These are phyloP conservation scores for Myotis pilosus DNA, from an alignment of 2,797 vertebrate species.

Conservation along the genomic window DNA sequence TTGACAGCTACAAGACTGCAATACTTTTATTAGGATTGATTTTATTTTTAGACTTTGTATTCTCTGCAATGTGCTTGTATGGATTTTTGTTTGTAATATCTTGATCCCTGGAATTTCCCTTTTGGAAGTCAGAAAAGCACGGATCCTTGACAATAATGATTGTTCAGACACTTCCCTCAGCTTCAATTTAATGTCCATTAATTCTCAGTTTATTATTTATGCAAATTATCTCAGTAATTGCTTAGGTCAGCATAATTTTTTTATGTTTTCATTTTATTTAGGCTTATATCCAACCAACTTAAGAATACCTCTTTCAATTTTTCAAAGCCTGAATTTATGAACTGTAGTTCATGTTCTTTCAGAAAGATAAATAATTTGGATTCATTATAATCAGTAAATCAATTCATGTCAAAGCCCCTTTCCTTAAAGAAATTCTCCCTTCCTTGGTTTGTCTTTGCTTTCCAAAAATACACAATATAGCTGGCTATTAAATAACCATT, in stretches of 20 bases:
- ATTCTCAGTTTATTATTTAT: not conserved
- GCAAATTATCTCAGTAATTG: not conserved
- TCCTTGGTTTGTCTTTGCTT: not conserved
- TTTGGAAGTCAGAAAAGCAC: not conserved
- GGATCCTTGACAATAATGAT: not conserved
- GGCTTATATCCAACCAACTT: not conserved
- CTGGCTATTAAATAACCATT: not conserved
- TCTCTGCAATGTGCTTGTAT: not conserved
- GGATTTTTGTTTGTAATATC: slow-evolving; percentile 1
- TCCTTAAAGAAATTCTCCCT: not conserved
- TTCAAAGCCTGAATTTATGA: not conserved
- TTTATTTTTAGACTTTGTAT: not conserved
- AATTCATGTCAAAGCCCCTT: not conserved
- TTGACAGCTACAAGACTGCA: not conserved
- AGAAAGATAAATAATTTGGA: not conserved
- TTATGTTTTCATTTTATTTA: slow-evolving; percentile 8
- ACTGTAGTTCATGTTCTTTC: not conserved
- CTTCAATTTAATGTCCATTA: not conserved
- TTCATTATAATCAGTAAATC: slow-evolving; percentile 24
- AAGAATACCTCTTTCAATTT: not conserved
- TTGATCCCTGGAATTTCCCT: not conserved
- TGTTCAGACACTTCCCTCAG: not conserved
- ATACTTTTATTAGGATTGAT: not conserved
- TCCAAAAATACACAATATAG: not conserved
- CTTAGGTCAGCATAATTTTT: not conserved